Conservation (phyloP, 1,140 invertebrate species). For the Zaprionus camerounensis region DNA sequence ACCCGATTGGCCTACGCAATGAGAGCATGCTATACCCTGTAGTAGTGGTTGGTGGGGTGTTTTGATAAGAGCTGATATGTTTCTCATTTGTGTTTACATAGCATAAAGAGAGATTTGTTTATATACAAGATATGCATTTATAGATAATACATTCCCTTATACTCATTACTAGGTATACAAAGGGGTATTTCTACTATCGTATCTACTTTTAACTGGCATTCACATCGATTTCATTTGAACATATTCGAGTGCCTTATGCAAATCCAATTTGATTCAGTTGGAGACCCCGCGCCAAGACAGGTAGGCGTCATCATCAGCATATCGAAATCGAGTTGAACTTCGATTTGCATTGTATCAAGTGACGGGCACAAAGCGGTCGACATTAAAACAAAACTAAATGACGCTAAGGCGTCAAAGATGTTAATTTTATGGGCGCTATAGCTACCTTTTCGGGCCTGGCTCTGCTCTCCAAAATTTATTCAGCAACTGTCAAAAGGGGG, state of each 20-base stretch:
- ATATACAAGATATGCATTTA: too few species aligned
- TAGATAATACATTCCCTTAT: neutral
- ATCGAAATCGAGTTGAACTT: conserved; percentile 59
- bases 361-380: conserved; percentile 53
- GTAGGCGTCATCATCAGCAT: conserved; percentile 65
- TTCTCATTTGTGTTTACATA: neutral
- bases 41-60: neutral
- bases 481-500: conserved; percentile 58
- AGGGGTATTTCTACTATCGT: neutral
- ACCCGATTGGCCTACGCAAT: neutral
- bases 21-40: conserved; percentile 26
- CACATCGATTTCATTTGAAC: conserved; percentile 17
- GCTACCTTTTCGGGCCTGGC: conserved; percentile 65
- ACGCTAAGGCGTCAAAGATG: conserved; percentile 83
- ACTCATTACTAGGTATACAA: neutral
- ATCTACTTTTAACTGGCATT: neutral
- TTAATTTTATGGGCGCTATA: conserved; percentile 73
- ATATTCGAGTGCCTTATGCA: conserved; percentile 57
- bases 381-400: conserved; percentile 84
- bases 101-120: too few species aligned
- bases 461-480: conserved; percentile 55
- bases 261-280: conserved; percentile 71
- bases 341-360: conserved; percentile 64
- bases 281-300: conserved; percentile 61
- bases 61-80: neutral